Evolutionary conservation across 2,888 invertebrate species (phyloP), one percentile per base, ranked within the genome.

Genomic region (Latrodectus elegans): DNA sequence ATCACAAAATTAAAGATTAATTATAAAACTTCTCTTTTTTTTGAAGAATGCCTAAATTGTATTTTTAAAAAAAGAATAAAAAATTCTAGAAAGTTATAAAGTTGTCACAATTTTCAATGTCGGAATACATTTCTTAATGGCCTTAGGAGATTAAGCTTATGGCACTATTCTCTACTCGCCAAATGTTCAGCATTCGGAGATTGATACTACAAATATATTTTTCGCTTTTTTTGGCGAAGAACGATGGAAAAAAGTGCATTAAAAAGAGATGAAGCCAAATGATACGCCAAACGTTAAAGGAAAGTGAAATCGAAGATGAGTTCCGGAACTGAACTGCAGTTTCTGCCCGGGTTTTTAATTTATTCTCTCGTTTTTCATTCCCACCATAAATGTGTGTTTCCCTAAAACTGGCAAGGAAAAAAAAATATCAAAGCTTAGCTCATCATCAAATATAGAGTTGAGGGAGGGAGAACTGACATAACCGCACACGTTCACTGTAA

Each of bases 281-380:
- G 86, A 87, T 87, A 87, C 38, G 81, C 70, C 71, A 52, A 38
- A 51, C 22, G 68, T 70, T 78, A 6, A 52, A 55, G 15, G 17
- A 67, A 60, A 60, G n/a, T 60, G 77, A 73, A 84, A 68, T 72
- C 67, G 78, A 72, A 77, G 77, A 76, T 73, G 81, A 77, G 75
- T 87, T 87, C 86, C 86, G 81, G 86, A n/a, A 11, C 17, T 80
- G 72, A 87, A 87, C 86, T 81, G 81, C 86, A 87, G 81, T 87
- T 87, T 75, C 52, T 17, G 8, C 53, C 38, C 22, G 71, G 14
- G 55, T 81, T 81, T 87, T 87, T 87, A 87, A 87, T 87, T 87
- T 87, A 87, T 87, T 87, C 86, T 71, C 49, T 67, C 67, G 53
- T 67, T 73, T 67, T 64, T 77, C 65, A 72, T 51, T 67, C 52